Evolutionary conservation across 2,888 invertebrate species (phyloP).

Genomic region (Zygothrica quintamaculata): DNA sequence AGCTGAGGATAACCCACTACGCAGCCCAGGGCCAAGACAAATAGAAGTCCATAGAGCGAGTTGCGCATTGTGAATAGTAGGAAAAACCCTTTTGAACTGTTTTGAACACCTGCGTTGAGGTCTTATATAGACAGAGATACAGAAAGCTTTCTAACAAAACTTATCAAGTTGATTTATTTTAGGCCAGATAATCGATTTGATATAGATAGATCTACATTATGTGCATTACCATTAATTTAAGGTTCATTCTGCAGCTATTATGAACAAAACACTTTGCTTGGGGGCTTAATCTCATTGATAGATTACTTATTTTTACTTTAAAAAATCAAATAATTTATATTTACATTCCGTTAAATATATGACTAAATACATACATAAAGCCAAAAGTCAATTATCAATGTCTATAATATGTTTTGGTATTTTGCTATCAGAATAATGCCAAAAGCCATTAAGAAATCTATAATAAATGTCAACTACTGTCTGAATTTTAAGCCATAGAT

Average conservation of each 20-base stretch:
- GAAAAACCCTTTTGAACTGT: slow-evolving; percentile 20
- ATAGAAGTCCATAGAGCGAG: slow-evolving; percentile 9
- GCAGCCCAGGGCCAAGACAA: slow-evolving; percentile 25
- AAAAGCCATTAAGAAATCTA: background rate
- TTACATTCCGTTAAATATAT: slow-evolving; percentile 2
- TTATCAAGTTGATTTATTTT: slow-evolving; percentile 38
- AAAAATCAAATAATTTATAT: slow-evolving; percentile 2
- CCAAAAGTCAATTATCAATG: background rate
- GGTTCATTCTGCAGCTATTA: background rate
- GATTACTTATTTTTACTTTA: background rate
- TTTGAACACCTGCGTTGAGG: background rate
- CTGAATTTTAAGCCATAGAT: background rate
- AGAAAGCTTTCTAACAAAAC: too few relatives aligned
- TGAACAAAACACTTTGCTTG: background rate
- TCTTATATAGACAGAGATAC: slow-evolving; percentile 34
- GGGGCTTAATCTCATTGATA: background rate
- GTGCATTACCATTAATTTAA: slow-evolving; percentile 18
- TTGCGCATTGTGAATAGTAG: slow-evolving; percentile 39
- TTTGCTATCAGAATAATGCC: slow-evolving; percentile 6
- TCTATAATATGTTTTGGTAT: too few relatives aligned
- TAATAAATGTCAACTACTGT: background rate
- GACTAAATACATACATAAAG: background rate
- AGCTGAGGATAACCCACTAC: slow-evolving; percentile 22
- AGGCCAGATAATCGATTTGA: slow-evolving; percentile 29
- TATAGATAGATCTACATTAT: background rate